Conservation (phyloP, 2,888 invertebrate genomes). For the Leuctra nigra region DNA sequence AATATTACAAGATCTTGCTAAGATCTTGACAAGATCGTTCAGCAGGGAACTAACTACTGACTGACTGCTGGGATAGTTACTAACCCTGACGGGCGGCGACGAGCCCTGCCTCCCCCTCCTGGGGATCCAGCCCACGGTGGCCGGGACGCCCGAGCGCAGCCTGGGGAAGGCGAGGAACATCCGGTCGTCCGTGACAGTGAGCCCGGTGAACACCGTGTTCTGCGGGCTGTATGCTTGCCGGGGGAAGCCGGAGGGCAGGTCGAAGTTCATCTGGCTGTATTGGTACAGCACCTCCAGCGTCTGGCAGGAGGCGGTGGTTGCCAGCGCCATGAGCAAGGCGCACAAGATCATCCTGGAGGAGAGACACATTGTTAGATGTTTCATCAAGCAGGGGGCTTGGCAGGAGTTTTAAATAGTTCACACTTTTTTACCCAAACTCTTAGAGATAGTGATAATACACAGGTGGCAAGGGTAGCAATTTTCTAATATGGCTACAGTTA, state of each 20-base stretch:
- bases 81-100: constrained; percentile 20
- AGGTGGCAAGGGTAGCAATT: no score
- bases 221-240: constrained; percentile 47
- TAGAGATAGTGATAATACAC: no score
- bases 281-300: constrained; percentile 56
- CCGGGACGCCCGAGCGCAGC: constrained; percentile 66
- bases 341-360: constrained; percentile 13
- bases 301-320: constrained; percentile 31
- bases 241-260: constrained; percentile 56
- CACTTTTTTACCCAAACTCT: no score
- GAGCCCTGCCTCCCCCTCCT: constrained; percentile 35
- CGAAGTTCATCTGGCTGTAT: constrained; percentile 61
- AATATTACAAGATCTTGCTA: no score
- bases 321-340: constrained; percentile 1
- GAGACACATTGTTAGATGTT: no score
- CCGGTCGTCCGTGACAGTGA: constrained; percentile 64
- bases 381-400: no score
- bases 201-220: constrained; percentile 69
- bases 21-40: no score
- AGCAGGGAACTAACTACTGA: background rate
- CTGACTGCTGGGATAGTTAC: background rate
- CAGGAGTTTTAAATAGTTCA: no score
- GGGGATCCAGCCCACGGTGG: constrained; percentile 64
- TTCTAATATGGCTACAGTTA: no score
- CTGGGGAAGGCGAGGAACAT: constrained; percentile 70